Base-by-base conservation (phyloP, 2,797 vertebrate genomes). In the Eulemur coronatus region DNA sequence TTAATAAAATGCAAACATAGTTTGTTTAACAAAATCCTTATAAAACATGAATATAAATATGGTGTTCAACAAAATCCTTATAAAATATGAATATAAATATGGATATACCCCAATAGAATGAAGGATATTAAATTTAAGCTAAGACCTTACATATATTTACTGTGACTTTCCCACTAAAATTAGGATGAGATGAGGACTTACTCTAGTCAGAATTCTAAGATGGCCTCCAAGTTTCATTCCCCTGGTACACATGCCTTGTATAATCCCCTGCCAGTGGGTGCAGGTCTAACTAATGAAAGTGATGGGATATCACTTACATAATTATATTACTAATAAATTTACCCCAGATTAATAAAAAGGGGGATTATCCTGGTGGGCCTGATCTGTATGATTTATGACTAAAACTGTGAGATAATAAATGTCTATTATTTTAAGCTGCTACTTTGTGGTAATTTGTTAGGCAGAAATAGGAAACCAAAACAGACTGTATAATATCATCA, bases 401-500 rank as follows among this genome's bases (percentile, higher is more conserved):
- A 4, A 46, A 89, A 81, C 26, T 69, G 1, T 65, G 63, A 89
- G 5, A 73, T 61, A 52, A 78, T 30, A 14, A 55, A 82, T 38
- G 6, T 84, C 13, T 84, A 4, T 63, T 78, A 4, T 35, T 63
- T 67, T 87, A 84, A 78, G 48, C 12, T 57, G 43, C 38, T 52
- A 30, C 38, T 92, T 61, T 94, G 7, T 38, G 38, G 4, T 81
- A 85, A 85, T 65, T 28, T 85, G 30, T 59, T 59, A 52, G 14
- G 7, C 48, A 91, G 41, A 96, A 78, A 75, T 43, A 92, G 80
- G 76, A 92, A 81, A 82, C 2, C 17, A 81, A 96, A 84, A 85
- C 10, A 80, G 14, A 85, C 2, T 84, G 28, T 2, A 33, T 57
- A 89, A 33, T 84, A 75, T 75, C 5, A 75, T 46, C 35, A 70